These are phyloP conservation scores for Prochilodus magdalenae DNA, from an alignment of 2,113 vertebrate genomes.

Conservation along the genomic window DNA sequence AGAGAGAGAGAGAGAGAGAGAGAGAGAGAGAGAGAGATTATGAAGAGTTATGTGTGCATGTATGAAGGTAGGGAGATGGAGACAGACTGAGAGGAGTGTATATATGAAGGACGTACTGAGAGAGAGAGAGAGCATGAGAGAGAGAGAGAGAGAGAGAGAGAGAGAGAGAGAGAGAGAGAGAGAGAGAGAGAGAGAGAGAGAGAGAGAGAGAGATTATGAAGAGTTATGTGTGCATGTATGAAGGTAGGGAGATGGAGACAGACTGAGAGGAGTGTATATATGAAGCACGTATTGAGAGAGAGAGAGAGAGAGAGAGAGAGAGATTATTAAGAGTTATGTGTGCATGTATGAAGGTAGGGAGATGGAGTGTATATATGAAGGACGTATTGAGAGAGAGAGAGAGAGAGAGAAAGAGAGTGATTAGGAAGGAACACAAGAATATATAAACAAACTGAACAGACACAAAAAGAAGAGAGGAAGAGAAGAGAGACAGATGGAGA, in stretches of 20 bases:
- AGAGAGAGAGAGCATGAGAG: background rate
- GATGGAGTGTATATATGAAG: background rate
- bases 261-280: no score
- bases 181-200: background rate
- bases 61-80: background rate
- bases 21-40: background rate
- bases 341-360: background rate
- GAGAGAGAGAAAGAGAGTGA: no score
- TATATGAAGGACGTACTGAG: no score
- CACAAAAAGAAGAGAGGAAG: background rate
- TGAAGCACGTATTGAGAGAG: no score
- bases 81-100: no score
- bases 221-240: slow-evolving; percentile 28
- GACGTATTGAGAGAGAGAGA: background rate
- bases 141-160: background rate
- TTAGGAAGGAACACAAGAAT: background rate
- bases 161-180: background rate
- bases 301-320: background rate
- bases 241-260: background rate
- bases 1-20: background rate
- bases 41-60: slow-evolving; percentile 27
- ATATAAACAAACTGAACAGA: background rate
- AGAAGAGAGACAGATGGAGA: background rate
- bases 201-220: background rate
- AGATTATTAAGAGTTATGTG: slow-evolving; percentile 20